Base-by-base conservation (phyloP, 2,113 vertebrate species). In the Pedetes capensis region DNA sequence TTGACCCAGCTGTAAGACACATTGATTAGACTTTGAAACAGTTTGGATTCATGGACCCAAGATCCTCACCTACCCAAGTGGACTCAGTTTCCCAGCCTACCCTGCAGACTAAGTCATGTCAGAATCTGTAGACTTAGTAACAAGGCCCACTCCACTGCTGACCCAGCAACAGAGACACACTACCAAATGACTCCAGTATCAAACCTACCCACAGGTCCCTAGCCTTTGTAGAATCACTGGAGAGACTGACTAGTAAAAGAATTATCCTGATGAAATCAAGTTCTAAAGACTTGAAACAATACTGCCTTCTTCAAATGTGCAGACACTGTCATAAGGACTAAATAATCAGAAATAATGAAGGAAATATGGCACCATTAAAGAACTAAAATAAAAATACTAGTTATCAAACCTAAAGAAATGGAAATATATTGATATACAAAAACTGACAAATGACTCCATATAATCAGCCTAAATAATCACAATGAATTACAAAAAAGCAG, bases 31-130 rank as follows among this genome's bases (percentile, higher is more conserved):
- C n/a, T n/a, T n/a, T n/a, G n/a, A n/a, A n/a, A n/a, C n/a, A n/a
- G n/a, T 14, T 8, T 13, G 63, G 4, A 2, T n/a, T 71, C 39
- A 16, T 44, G 14, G 16, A 42, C 42, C 16, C n/a, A 78, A 39
- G 57, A 27, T n/a, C 53, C 6, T 61, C 5, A 51, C 17, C 44
- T 7, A 29, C 20, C 8, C 1, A 14, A 5, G 8, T 47, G 4
- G 6, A 10, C 6, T 27, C 17, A 16, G 23, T 57, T 27, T 57
- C 20, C 0, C 68, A 2, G 29, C 0, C 8, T 66, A 18, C 2
- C 2, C 29, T 53, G 17, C 4, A 42, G 3, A 23, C 20, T 0
- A 6, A 53, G n/a, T 51, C 10, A 72, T 10, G 10, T 3, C 1
- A 59, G 39, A 44, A 4, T 27, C 6, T 72, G 20, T 34, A 27